phyloP scores from a whole-genome alignment of 2,113 vertebrate genomes.

The Strix aluco region DNA sequence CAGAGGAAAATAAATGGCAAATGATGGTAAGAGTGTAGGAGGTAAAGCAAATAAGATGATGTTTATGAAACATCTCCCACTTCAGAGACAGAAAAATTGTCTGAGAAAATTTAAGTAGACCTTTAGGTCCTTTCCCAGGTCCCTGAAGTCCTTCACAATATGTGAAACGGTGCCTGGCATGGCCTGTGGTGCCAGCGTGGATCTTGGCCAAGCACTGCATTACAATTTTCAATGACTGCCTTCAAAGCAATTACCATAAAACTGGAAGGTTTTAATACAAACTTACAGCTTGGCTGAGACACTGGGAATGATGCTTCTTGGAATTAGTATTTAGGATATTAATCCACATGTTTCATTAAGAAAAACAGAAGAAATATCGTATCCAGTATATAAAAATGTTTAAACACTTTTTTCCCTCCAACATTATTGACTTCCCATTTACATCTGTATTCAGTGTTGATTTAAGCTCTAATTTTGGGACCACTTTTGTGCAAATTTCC shows the following conservation, averaged over 20 bases:
- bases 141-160: neutral
- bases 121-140: neutral
- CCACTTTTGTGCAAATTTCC: neutral
- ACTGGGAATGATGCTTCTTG: neutral
- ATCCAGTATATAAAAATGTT: neutral
- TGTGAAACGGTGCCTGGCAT: accelerated
- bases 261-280: neutral
- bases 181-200: neutral
- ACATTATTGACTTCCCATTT: neutral
- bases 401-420: neutral
- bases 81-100: neutral
- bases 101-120: neutral
- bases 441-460: neutral
- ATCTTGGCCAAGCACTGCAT: neutral
- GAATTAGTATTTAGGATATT: neutral
- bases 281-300: neutral
- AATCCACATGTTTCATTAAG: neutral
- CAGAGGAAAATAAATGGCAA: neutral
- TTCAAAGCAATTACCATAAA: neutral
- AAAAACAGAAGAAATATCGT: neutral
- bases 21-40: neutral
- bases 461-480: neutral
- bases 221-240: neutral
- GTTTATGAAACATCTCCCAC: neutral
- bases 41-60: neutral